Conservation (phyloP, 2,797 vertebrate species). For the Oreortyx pictus region DNA sequence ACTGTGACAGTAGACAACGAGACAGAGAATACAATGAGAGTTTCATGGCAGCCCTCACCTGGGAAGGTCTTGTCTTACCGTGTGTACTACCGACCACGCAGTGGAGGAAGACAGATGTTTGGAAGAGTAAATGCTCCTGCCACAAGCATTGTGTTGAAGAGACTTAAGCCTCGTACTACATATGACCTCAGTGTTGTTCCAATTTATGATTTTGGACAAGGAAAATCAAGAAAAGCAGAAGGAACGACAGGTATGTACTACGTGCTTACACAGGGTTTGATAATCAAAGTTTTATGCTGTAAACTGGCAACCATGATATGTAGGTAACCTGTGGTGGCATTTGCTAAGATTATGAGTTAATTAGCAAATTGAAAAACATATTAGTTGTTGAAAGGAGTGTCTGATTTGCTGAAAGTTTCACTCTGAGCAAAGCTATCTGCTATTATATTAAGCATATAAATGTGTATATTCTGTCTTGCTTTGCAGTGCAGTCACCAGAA, state of each 20-base stretch:
- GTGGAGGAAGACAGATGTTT: constrained; percentile 83
- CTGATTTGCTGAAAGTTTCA: background rate
- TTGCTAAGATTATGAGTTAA: background rate
- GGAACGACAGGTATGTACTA: constrained; percentile 93
- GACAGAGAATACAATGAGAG: constrained; percentile 90
- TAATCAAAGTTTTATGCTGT: background rate
- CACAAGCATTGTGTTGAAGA: constrained; percentile 85
- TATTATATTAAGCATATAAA: background rate
- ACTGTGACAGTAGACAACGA: constrained; percentile 86
- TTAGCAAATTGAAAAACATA: background rate
- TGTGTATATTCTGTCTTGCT: background rate
- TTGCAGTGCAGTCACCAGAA: background rate
- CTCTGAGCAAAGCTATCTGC: background rate
- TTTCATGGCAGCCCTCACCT: constrained; percentile 87
- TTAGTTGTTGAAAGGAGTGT: background rate
- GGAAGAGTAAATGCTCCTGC: constrained; percentile 81
- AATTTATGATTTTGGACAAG: constrained; percentile 90
- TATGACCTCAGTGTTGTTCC: constrained; percentile 91
- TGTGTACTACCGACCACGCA: constrained; percentile 82
- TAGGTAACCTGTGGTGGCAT: background rate
- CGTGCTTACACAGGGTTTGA: background rate
- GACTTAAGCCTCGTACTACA: constrained; percentile 86
- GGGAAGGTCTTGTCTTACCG: constrained; percentile 89
- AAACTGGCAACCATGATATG: background rate
- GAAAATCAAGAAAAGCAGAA: constrained; percentile 95